Evolutionary conservation across 2,113 vertebrate species (phyloP).

Genomic region (Hippocampus zosterae): DNA sequence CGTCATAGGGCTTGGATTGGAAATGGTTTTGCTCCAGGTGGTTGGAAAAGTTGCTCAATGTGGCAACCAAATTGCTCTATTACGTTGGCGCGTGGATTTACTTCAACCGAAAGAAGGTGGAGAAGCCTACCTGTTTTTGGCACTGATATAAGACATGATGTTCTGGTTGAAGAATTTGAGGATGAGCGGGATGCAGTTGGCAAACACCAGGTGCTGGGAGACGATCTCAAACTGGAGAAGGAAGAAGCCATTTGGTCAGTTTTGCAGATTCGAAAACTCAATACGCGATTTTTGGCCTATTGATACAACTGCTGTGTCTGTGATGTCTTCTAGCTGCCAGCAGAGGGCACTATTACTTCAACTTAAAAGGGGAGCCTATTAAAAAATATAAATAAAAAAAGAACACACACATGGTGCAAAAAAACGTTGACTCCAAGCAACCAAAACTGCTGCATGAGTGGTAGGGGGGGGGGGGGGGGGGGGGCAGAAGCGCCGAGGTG

Average conservation of each 20-base stretch:
- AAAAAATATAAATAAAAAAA: too few species aligned
- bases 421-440: constrained; percentile 15
- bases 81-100: too few species aligned
- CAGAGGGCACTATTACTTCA: constrained; percentile 42
- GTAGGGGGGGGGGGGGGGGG: too few species aligned
- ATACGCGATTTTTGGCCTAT: background rate
- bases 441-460: constrained; percentile 15
- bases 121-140: constrained; percentile 87
- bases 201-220: constrained; percentile 95
- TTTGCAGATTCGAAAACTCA: background rate
- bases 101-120: too few species aligned
- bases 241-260: constrained; percentile 8
- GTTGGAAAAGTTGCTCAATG: background rate
- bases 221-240: constrained; percentile 89
- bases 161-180: constrained; percentile 99
- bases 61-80: too few species aligned
- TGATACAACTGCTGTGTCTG: background rate
- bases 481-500: background rate
- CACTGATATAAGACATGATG: constrained; percentile 95
- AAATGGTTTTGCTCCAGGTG: background rate
- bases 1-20: background rate
- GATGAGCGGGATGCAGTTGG: constrained; percentile 97
- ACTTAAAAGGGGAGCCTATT: constrained; percentile 3
- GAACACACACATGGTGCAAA: background rate
- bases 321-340: constrained; percentile 22